Evolutionary conservation across 2,888 invertebrate species (phyloP).

Genomic region (Coleophora deauratella): DNA sequence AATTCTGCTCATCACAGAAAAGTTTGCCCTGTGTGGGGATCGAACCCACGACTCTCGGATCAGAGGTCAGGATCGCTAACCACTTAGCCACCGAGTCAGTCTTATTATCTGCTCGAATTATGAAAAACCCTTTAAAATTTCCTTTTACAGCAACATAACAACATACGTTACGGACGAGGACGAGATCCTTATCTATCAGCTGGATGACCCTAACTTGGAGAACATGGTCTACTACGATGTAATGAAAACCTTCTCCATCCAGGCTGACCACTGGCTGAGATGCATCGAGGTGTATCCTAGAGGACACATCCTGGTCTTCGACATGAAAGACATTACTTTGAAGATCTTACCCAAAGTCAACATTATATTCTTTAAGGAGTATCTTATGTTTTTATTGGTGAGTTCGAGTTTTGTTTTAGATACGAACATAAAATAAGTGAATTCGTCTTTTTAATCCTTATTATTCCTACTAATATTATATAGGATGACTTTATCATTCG

Average conservation of each 20-base stretch:
- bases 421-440: too few species aligned
- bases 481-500: too few species aligned
- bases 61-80: too few species aligned
- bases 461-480: neutral
- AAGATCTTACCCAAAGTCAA: conserved; percentile 46
- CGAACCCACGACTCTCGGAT: too few species aligned
- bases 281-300: conserved; percentile 29
- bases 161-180: conserved; percentile 32
- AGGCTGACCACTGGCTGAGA: conserved; percentile 46
- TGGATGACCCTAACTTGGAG: conserved; percentile 38
- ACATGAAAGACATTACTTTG: conserved; percentile 41
- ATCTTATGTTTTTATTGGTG: conserved; percentile 47
- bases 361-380: conserved; percentile 49
- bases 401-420: conserved; percentile 15
- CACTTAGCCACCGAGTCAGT: too few species aligned
- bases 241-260: conserved; percentile 39
- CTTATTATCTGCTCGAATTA: too few species aligned
- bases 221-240: conserved; percentile 45
- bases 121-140: too few species aligned
- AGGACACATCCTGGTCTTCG: conserved; percentile 47
- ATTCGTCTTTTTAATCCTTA: too few species aligned
- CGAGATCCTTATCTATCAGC: conserved; percentile 45
- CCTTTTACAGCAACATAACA: conserved; percentile 37
- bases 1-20: too few species aligned
- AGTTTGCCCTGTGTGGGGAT: too few species aligned